Base-by-base conservation (phyloP, 2,888 invertebrate species). In the Philereme transversata region DNA sequence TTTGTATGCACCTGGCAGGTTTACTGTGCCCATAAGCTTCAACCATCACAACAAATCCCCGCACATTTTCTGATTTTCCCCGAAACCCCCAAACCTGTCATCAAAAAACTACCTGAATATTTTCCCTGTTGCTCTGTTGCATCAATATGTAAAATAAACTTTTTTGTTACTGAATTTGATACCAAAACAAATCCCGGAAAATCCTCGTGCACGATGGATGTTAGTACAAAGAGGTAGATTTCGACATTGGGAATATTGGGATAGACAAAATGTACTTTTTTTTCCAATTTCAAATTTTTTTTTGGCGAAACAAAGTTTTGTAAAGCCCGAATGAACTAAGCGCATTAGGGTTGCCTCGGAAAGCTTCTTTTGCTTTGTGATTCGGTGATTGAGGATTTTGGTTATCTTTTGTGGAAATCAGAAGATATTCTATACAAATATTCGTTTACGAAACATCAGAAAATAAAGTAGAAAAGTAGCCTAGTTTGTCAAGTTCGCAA, bases 281-380 rank as follows among this genome's bases (percentile, higher is more conserved):
- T 76, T 74, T 69, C 66, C 60, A 73, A 60, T 67, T 77, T 3
- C 1, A 2, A 22, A 5, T 0, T 78, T 78, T 78, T 75, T 51
- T 46, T 66, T 67, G 64, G 62, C 55, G 67, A 72, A 73, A 77
- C 80, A 76, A 73, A 69, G 76, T 76, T 82, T 72, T 77, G 76
- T 74, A 68, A 75, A 73, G 64, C 75, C 34, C 67, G 76, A 71
- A 70, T 67, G 72, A 71, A 74, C 72, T 76, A 70, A 75, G 71
- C 67, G 73, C 68, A 74, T 78, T 79, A 82, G 72, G 77, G 77
- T 58, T 78, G 78, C 61, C 70, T 61, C 60, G 55, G 51, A 57
- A 53, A 55, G 64, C 56, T 57, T 54, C 57, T 63, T 58, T 57
- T 59, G 57, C 57, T 63, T 58, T 60, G 60, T 62, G 62, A 64